These are phyloP conservation scores for Ochropacha duplaris DNA, from an alignment of 2,888 invertebrate species.

Conservation along the genomic window DNA sequence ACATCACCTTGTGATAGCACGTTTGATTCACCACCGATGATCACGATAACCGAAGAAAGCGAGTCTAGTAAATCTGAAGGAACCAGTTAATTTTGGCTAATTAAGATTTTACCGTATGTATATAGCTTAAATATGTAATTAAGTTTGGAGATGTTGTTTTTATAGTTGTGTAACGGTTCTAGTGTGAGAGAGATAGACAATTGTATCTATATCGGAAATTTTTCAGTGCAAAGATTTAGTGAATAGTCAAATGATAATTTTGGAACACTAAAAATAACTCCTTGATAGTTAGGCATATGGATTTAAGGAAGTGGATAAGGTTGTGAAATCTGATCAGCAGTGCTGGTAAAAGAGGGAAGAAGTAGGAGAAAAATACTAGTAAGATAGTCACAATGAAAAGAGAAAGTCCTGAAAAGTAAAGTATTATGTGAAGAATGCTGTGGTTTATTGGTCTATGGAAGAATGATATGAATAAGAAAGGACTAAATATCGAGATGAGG, in stretches of 20 bases:
- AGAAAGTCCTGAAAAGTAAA: too few relatives aligned
- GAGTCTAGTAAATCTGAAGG: constrained; percentile 69
- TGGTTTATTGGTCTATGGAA: too few relatives aligned
- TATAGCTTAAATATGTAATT: neutral
- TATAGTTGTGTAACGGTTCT: neutral
- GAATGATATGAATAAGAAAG: too few relatives aligned
- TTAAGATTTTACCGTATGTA: neutral
- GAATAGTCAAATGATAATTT: neutral
- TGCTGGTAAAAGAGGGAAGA: too few relatives aligned
- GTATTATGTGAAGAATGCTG: too few relatives aligned
- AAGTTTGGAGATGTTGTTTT: neutral
- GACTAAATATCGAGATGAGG: too few relatives aligned
- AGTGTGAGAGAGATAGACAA: neutral
- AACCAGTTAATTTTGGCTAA: constrained; percentile 63
- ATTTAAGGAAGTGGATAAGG: neutral
- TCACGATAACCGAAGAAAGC: constrained; percentile 76
- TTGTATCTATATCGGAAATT: too few relatives aligned
- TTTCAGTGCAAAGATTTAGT: too few relatives aligned
- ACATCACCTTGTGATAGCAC: constrained; percentile 64
- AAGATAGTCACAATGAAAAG: too few relatives aligned
- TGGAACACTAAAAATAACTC: neutral
- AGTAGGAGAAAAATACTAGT: too few relatives aligned
- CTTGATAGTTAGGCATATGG: too few relatives aligned
- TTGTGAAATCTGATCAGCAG: neutral
- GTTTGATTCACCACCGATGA: constrained; percentile 70